A percentile compares a stretch with the other conserved stretches of the same genome.
These are phyloP conservation scores for Sebastes trivittatus DNA, from an alignment of 2,797 vertebrate species.

Conservation along the genomic window DNA sequence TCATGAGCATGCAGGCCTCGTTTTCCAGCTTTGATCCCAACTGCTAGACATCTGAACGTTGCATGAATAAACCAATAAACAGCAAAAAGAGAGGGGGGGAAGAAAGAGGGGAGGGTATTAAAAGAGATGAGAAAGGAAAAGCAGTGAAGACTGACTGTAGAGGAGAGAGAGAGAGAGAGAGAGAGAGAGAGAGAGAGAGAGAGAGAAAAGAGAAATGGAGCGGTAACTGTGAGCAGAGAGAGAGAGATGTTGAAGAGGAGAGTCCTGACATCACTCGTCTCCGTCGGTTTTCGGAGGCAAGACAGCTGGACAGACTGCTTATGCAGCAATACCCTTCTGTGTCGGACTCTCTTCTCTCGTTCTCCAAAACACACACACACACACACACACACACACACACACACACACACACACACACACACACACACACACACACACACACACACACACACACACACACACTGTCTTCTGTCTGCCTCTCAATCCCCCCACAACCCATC, in stretches of 20 bases:
- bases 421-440: constrained; percentile 4
- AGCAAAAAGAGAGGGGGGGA: not conserved
- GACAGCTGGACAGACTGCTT: constrained; percentile 79
- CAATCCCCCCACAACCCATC: not conserved
- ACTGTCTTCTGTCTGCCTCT: not conserved
- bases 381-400: constrained; percentile 3
- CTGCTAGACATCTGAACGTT: constrained; percentile 38
- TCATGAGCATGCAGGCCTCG: constrained; percentile 48
- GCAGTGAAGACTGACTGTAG: not conserved
- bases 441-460: not conserved
- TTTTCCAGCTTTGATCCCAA: constrained; percentile 55
- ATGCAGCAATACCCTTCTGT: constrained; percentile 80
- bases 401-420: not conserved
- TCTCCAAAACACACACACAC: constrained; percentile 2
- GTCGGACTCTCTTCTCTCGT: constrained; percentile 39
- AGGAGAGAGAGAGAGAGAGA: not conserved
- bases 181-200: constrained; percentile 10
- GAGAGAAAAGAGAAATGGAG: constrained; percentile 36
- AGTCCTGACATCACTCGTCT: constrained; percentile 68
- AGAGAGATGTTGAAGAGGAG: constrained; percentile 53
- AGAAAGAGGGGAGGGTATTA: not conserved
- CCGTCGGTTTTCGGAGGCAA: constrained; percentile 51
- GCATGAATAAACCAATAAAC: constrained; percentile 66
- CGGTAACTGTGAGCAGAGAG: constrained; percentile 32
- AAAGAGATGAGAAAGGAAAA: constrained; percentile 1